These are phyloP conservation scores for Ariopsis seemanni DNA, from an alignment of 2,113 vertebrate genomes.

Conservation along the genomic window DNA sequence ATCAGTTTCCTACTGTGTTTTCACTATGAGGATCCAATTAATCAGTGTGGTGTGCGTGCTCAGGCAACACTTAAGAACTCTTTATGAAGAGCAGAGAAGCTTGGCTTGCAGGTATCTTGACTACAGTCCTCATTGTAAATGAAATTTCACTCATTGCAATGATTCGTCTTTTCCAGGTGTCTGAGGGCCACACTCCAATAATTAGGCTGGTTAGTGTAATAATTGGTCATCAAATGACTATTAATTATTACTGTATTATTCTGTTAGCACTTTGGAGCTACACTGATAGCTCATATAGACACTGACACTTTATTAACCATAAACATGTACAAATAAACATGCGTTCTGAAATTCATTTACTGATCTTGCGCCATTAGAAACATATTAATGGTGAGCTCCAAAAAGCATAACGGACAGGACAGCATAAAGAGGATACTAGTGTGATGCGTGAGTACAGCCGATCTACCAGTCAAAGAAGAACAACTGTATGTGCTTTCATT, in stretches of 20 bases:
- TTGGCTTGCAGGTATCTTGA: not conserved
- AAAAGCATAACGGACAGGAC: not conserved
- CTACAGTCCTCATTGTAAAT: slow-evolving; percentile 27
- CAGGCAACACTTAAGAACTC: not conserved
- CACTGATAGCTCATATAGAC: not conserved
- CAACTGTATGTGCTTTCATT: not conserved
- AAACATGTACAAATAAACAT: not conserved
- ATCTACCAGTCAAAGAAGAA: slow-evolving; percentile 19
- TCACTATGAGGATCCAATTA: not conserved
- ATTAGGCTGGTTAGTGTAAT: slow-evolving; percentile 43
- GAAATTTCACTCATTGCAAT: slow-evolving; percentile 28
- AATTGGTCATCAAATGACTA: slow-evolving; percentile 51
- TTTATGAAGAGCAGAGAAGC: not conserved
- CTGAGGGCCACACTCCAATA: slow-evolving; percentile 37
- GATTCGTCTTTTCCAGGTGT: slow-evolving; percentile 36
- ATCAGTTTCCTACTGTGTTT: not conserved
- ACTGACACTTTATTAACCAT: not conserved
- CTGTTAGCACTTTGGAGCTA: slow-evolving; percentile 2
- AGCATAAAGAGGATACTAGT: not conserved
- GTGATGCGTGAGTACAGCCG: not conserved
- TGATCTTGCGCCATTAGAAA: not conserved
- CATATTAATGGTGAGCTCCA: not conserved
- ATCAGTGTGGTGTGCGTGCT: not conserved
- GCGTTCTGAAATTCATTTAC: not conserved
- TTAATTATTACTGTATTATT: slow-evolving; percentile 36